A percentile compares a stretch with the other conserved stretches of the same genome.
These are phyloP conservation scores for Hippasteria phrygiana DNA, from an alignment of 53 echinoderm and acorn worm genomes.

Conservation along the genomic window DNA sequence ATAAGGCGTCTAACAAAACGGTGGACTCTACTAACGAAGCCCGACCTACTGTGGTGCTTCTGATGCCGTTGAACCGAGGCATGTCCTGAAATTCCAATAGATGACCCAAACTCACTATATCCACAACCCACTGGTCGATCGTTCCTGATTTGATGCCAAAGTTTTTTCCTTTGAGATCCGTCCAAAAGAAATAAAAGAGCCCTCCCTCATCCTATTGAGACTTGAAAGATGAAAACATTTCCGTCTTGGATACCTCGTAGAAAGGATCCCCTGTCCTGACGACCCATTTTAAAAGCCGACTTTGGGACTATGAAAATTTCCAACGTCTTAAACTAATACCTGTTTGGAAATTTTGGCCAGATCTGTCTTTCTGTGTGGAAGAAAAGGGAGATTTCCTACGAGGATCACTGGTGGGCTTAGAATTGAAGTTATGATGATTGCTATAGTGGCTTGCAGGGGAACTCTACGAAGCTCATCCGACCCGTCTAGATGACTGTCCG, in stretches of 20 bases:
- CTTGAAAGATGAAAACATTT: neutral
- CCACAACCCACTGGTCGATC: constrained; percentile 14
- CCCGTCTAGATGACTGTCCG: constrained; percentile 18
- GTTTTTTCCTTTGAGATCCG: neutral
- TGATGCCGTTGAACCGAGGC: neutral
- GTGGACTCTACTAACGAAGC: neutral
- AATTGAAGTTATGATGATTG: neutral
- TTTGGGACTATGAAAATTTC: neutral
- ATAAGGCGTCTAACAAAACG: neutral
- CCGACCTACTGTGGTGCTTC: neutral
- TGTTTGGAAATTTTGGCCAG: neutral
- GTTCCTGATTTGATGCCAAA: constrained; percentile 20
- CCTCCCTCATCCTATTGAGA: neutral
- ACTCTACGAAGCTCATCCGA: neutral
- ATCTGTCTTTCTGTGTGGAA: neutral
- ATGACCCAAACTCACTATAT: constrained; percentile 29
- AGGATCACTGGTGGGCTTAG: neutral
- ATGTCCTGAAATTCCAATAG: neutral
- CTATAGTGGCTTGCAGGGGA: neutral
- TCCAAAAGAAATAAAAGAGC: neutral
- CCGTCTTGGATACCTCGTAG: neutral
- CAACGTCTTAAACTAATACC: too few species aligned
- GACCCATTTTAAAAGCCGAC: neutral
- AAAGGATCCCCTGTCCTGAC: neutral
- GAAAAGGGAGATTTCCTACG: neutral